Base-by-base conservation (phyloP, 2,888 invertebrate genomes). In the Drosophila eohydei region DNA sequence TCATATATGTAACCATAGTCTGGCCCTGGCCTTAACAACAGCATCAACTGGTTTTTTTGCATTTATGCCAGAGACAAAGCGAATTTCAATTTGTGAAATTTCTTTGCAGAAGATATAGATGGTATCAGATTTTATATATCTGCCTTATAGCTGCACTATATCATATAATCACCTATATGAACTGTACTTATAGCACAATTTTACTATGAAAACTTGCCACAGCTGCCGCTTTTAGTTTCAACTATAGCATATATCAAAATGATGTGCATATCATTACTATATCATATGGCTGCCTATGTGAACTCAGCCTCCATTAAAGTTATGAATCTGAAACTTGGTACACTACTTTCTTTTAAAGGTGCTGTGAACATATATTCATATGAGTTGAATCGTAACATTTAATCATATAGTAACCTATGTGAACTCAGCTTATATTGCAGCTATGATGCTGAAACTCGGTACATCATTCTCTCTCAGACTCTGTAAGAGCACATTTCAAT, bases 21-120 rank as follows among this genome's bases (percentile, higher is more conserved):
- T 16, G 36, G 60, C 32, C 32, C 32, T 50, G 50, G 71, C 70
- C 57, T 54, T 58, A 40, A 16, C 48, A 32, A 32, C 30, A 48
- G n/a, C 30, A 48, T 48, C 32, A n/a, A 9, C n/a, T 50, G 32
- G 30, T 12, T 16, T 50, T 50, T n/a, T 34, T 21, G 21, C 21
- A 21, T 21, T 7, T 12, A 16, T 12, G 32, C 5, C 48, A n/a
- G 30, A 16, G 48, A 48, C 50, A 50, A 50, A 50, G 50, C 11
- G 32, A 50, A 32, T 50, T 50, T 32, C 32, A 50, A 50, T 50
- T 50, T 34, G 32, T 50, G 50, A 34, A 50, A 50, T 50, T 12
- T 9, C 50, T 32, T 50, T 32, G 11, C 6, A 46, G 14, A 46
- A 32, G 21, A 12, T 36, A 2, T 2, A 11, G 12, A 11, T 34